Evolutionary conservation across 1,140 invertebrate species (phyloP).

Genomic region (Temnothorax longispinosus): DNA sequence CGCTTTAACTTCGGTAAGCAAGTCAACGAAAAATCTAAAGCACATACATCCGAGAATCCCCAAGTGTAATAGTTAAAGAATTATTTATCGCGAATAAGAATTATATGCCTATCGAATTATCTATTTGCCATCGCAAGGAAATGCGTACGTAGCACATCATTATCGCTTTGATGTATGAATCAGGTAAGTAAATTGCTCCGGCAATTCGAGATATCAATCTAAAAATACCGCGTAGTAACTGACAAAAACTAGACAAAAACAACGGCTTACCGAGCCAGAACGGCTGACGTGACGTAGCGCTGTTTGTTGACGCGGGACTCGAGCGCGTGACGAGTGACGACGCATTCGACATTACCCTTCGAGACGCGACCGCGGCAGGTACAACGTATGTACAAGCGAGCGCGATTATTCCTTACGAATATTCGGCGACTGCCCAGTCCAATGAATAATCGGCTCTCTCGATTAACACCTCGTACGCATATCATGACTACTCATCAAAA

Average conservation of each 20-base stretch:
- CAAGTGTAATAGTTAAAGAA: not conserved
- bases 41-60: not conserved
- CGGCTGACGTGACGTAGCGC: too few relatives aligned
- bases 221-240: not conserved
- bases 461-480: too few relatives aligned
- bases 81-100: not conserved
- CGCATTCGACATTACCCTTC: not conserved
- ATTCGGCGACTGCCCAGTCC: not conserved
- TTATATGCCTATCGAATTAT: not conserved
- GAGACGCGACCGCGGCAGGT: too few relatives aligned
- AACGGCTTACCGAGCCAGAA: not conserved
- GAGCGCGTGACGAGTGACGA: not conserved
- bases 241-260: not conserved
- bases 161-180: not conserved
- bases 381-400: too few relatives aligned
- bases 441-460: not conserved
- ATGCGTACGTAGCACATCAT: not conserved
- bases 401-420: too few relatives aligned
- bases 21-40: not conserved
- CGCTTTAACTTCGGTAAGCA: not conserved
- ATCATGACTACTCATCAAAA: not conserved
- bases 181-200: not conserved
- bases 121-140: not conserved
- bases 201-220: too few relatives aligned
- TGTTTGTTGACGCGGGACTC: not conserved